Base-by-base conservation (phyloP, 1,140 invertebrate genomes). In the Megalopta genalis region DNA sequence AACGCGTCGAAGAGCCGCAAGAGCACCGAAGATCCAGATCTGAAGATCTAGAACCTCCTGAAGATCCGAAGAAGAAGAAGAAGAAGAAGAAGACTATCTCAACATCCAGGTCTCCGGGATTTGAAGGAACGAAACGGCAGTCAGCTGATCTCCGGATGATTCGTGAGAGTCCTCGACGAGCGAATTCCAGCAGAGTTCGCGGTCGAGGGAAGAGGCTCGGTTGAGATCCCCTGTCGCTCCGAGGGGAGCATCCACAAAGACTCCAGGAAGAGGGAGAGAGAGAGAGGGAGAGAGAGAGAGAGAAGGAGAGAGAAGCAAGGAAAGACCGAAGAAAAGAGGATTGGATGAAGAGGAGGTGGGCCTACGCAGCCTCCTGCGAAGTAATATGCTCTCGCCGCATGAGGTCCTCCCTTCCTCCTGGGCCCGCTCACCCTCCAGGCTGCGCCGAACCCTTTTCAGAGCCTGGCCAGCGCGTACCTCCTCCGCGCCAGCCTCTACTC, bases 311-410 rank as follows among this genome's bases (percentile, higher is more conserved):
- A 80, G 80, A 77, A 67, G 60, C 57, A 78, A 65, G 70, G 59
- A 74, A 63, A 76, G 63, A 54, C 46, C 49, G 78, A 83, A 73
- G 60, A 77, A 72, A 84, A 74, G 82, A 84, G 77, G 82, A 85
- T 84, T 80, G 74, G 66, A 69, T 25, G 80, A 84, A 86, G 77
- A 83, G 74, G 70, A 84, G 84, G 81, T 86, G 81, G 87, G 81
- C 83, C 81, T 86, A 86, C 86, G 82, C 80, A 88, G 84, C 87
- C 86, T 88, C 85, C 86, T 88, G 87, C 84, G 77, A 89, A 90
- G 88, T 89, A 90, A 90, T 90, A 89, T 90, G 86, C 89, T 89
- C 88, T 88, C 89, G 77, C 89, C 84, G 83, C 88, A 90, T 89
- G 89, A 89, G 87, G 89, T 89, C 88, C 66, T 87, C 77, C 77